Base-by-base conservation (phyloP, 2,797 vertebrate genomes). In the Sparidentex hasta region DNA sequence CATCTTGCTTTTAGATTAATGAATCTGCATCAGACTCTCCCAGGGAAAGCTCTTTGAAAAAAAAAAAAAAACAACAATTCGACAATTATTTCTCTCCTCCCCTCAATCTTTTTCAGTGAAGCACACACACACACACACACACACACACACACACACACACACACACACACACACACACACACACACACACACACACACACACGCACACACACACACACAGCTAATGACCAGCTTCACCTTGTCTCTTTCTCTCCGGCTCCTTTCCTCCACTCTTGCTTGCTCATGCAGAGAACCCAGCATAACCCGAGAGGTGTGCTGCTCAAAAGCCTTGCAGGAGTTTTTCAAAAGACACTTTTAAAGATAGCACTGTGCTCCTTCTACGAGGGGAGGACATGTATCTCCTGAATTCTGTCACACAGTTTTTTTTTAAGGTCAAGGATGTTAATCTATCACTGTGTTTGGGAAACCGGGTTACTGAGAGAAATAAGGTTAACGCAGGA, bases 1-100 rank as follows among this genome's bases (percentile, higher is more conserved):
- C 54, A 75, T 82, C 59, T 78, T 76, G 65, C 72, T 86, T 84
- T 89, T 65, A 79, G 84, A 88, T 87, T 71, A 88, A 90, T 89
- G 78, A 82, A 89, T 85, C 74, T 71, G 76, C 66, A 82, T 66
- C 58, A 29, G 64, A 74, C 70, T 81, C 64, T 83, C 84, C 65
- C 2, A 11, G 80, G 81, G 50, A 82, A 77, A 83, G 58, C 79
- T 59, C 74, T 73, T 55, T 74, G 64, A 80, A 73, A 58, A 79
- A 90, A 81, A 67, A 83, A 33, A 38, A 38, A 66, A 80, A 73
- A 58, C 77, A 90, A 81, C 70, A 81, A 47, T 77, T 47, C 23
- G 18, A 80, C 74, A 80, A 85, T 90, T 89, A 83, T 71, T 73
- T 82, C 67, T 78, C 83, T 74, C 74, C 76, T 83, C 69, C 71